Percentiles rank a stretch among this genome's conserved stretches.
Conservation (phyloP, 2,113 vertebrate genomes). For the Donacobius atricapilla region DNA sequence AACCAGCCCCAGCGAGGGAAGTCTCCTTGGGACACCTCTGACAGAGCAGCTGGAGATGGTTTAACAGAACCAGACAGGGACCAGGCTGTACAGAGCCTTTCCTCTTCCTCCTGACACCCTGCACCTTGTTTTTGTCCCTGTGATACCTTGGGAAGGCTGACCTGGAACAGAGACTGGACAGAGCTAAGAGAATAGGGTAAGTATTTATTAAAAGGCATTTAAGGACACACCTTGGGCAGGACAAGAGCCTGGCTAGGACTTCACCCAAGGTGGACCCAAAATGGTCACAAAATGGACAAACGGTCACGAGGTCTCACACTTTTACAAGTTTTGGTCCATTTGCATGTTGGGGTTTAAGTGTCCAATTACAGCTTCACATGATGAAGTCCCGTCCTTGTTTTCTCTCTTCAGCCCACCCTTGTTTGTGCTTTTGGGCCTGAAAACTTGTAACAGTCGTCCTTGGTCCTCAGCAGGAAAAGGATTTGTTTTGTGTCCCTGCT, state of each 20-base stretch:
- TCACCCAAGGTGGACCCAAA: neutral
- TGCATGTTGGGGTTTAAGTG: neutral
- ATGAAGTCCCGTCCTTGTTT: neutral
- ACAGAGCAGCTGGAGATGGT: neutral
- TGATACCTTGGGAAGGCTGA: neutral
- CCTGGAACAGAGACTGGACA: neutral
- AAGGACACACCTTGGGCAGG: neutral
- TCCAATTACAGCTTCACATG: neutral
- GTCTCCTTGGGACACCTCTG: neutral
- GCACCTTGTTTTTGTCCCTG: neutral
- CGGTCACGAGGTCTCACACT: neutral
- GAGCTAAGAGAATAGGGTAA: neutral
- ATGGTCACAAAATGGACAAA: neutral
- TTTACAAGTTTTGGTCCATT: neutral
- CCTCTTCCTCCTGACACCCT: neutral
- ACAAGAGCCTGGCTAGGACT: neutral
- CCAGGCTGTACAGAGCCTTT: accelerated
- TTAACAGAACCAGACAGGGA: neutral
- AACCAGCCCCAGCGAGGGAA: neutral
- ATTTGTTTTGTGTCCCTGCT: neutral
- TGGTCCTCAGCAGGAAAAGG: neutral
- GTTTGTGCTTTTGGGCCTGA: neutral
- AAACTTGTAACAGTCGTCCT: neutral
- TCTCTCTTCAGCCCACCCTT: neutral
- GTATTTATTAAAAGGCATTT: neutral